phyloP scores from a whole-genome alignment of 2,797 vertebrate species.

The Megaceryle alcyon region DNA sequence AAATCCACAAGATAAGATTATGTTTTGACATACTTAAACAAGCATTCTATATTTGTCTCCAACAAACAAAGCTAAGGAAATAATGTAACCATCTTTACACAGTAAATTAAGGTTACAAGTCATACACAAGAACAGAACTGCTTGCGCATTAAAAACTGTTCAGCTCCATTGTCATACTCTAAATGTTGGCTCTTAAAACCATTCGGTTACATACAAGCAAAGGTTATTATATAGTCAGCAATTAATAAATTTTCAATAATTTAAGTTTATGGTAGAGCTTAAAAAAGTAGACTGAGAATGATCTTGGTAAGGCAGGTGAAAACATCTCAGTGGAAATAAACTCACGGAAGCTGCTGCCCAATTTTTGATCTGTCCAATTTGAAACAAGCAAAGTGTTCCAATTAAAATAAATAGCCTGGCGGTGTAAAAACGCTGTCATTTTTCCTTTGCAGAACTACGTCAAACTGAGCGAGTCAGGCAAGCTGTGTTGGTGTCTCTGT shows the following conservation, averaged over 20 bases:
- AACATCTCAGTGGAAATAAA: slow-evolving; percentile 82
- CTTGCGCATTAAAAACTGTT: slow-evolving; percentile 95
- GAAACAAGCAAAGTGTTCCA: slow-evolving; percentile 71
- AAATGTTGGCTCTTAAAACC: slow-evolving; percentile 93
- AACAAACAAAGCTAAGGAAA: slow-evolving; percentile 97
- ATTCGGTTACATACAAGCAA: slow-evolving; percentile 96
- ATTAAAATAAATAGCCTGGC: slow-evolving; percentile 63
- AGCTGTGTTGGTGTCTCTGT: slow-evolving; percentile 51
- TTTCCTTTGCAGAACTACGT: slow-evolving; percentile 71
- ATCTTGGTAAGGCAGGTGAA: slow-evolving; percentile 94
- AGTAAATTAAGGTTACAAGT: slow-evolving; percentile 99
- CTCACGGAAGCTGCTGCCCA: slow-evolving; percentile 77
- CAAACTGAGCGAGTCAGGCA: slow-evolving; percentile 77
- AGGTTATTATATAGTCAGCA: slow-evolving; percentile 91
- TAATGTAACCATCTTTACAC: slow-evolving; percentile 99
- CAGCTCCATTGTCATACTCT: slow-evolving; percentile 93
- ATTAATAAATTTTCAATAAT: slow-evolving; percentile 95
- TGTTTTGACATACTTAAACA: slow-evolving; percentile 97
- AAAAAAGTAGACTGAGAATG: slow-evolving; percentile 89
- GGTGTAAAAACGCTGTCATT: slow-evolving; percentile 69
- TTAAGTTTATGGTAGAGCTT: slow-evolving; percentile 87
- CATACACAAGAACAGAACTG: slow-evolving; percentile 99
- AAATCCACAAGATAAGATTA: slow-evolving; percentile 91
- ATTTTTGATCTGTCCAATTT: slow-evolving; percentile 62
- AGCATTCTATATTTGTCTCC: slow-evolving; percentile 97